phyloP scores from a whole-genome alignment of 2,113 vertebrate genomes.

The Acrocephalus kingi region DNA sequence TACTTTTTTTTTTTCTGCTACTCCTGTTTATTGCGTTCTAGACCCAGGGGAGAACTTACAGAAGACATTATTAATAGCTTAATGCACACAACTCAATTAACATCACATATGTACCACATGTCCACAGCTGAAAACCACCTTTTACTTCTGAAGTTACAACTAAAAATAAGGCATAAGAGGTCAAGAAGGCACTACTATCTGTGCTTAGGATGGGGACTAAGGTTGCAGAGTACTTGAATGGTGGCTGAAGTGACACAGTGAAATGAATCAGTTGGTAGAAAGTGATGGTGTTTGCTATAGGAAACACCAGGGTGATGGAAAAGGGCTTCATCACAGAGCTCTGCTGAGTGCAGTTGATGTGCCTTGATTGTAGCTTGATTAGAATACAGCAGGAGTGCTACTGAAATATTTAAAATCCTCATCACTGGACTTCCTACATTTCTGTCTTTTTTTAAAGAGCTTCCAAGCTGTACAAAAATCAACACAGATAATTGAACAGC shows the following conservation, averaged over 20 bases:
- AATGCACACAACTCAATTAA: not conserved
- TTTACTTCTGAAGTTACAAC: not conserved
- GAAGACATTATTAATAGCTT: not conserved
- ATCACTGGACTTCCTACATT: not conserved
- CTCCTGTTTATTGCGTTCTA: not conserved
- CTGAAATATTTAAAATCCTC: not conserved
- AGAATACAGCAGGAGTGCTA: not conserved
- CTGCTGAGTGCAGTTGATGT: not conserved
- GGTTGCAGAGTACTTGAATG: not conserved
- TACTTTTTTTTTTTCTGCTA: not conserved
- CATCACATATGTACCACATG: not conserved
- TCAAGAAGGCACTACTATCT: not conserved
- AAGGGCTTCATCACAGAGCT: not conserved
- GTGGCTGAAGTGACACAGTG: not conserved
- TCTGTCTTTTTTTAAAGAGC: not conserved
- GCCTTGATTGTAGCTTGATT: conserved; percentile 42
- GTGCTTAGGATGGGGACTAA: not conserved
- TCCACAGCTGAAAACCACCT: not conserved
- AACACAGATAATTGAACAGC: not conserved
- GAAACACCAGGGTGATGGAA: not conserved
- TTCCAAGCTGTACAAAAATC: conserved; percentile 7
- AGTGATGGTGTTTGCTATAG: not conserved
- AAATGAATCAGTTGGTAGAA: not conserved
- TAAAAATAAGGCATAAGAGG: not conserved
- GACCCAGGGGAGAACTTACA: not conserved